Percentiles rank a stretch among this genome's conserved stretches.
Conservation (phyloP, 2,888 invertebrate species). For the Drosophila niveifrons region DNA sequence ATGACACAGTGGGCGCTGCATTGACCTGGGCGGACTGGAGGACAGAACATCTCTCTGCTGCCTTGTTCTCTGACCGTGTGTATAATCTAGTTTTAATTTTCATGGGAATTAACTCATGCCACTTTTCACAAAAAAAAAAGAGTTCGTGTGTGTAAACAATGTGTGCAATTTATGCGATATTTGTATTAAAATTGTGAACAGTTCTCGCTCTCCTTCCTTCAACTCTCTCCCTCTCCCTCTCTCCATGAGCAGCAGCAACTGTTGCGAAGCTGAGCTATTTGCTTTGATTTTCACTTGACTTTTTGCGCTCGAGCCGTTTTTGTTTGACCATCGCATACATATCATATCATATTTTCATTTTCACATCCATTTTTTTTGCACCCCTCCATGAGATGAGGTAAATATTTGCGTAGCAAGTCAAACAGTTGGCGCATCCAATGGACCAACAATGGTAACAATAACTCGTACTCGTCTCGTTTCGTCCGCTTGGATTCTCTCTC, state of each 20-base stretch:
- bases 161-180: constrained; percentile 72
- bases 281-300: constrained; percentile 78
- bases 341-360: constrained; percentile 66
- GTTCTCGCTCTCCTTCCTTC: neutral
- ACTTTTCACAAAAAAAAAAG: neutral
- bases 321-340: constrained; percentile 54
- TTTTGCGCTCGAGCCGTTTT: constrained; percentile 43
- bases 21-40: constrained; percentile 54
- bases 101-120: constrained; percentile 78
- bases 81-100: constrained; percentile 81
- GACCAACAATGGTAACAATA: constrained; percentile 29
- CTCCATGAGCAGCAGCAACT: neutral
- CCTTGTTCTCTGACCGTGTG: constrained; percentile 50
- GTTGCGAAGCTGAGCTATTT: constrained; percentile 58
- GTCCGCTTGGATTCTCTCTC: constrained; percentile 40
- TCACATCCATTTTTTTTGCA: constrained; percentile 33
- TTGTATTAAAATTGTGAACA: constrained; percentile 59
- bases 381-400: constrained; percentile 27
- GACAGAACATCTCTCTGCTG: constrained; percentile 13
- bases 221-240: neutral
- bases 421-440: constrained; percentile 61
- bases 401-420: constrained; percentile 75
- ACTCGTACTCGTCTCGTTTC: constrained; percentile 34
- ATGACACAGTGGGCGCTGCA: constrained; percentile 80
- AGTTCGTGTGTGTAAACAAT: constrained; percentile 51